phyloP scores from a whole-genome alignment of 2,113 vertebrate genomes.

The Atlantisia rogersi region DNA sequence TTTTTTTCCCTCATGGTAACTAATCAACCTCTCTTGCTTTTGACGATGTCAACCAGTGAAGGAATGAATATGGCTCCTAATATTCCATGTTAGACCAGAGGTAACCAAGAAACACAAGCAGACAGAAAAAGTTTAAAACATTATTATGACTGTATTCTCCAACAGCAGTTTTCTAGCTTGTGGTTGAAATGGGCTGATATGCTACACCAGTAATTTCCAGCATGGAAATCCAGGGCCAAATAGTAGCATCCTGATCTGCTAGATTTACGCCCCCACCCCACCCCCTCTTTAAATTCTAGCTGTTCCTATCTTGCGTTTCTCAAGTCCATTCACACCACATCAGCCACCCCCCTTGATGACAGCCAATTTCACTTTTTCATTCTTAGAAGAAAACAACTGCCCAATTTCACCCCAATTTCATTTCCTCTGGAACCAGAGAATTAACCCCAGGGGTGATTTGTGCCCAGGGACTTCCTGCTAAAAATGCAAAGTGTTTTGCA shows the following conservation, averaged over 20 bases:
- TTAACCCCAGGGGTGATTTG: neutral
- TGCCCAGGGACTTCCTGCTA: neutral
- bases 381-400: neutral
- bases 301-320: neutral
- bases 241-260: neutral
- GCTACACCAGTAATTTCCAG: neutral
- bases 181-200: neutral
- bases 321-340: neutral
- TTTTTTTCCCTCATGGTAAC: accelerated
- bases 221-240: neutral
- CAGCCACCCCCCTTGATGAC: neutral
- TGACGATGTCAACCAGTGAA: neutral
- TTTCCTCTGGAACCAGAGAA: neutral
- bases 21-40: neutral
- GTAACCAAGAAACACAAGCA: neutral
- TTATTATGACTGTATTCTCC: neutral
- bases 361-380: neutral
- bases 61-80: neutral
- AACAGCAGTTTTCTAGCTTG: neutral
- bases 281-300: neutral
- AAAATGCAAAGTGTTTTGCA: neutral
- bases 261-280: accelerated
- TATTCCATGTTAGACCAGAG: neutral
- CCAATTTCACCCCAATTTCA: neutral
- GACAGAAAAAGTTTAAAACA: neutral